Conservation (phyloP, 2,888 invertebrate species). For the Byasa hedistus region DNA sequence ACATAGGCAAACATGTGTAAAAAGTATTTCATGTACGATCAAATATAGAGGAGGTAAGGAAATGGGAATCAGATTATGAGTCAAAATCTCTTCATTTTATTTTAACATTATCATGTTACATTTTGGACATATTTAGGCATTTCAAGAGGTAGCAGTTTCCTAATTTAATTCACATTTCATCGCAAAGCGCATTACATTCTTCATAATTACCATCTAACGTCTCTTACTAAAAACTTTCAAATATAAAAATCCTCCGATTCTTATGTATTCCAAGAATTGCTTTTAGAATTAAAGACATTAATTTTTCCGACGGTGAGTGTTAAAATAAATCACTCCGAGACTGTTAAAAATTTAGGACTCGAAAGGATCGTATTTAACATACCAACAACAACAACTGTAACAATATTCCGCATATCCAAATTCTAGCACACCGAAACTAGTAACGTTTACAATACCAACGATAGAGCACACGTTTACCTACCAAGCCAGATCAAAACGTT, state of each 20-base stretch:
- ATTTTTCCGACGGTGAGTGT: neutral
- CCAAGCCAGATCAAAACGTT: slow-evolving; percentile 1
- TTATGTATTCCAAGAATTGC: neutral
- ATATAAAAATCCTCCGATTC: slow-evolving; percentile 4
- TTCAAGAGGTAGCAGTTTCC: slow-evolving; percentile 73
- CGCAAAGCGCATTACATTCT: slow-evolving; percentile 30
- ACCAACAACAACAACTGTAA: slow-evolving; percentile 39
- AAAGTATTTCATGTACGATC: neutral
- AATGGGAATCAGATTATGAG: slow-evolving; percentile 39
- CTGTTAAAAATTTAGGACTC: neutral
- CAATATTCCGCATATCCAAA: slow-evolving; percentile 24
- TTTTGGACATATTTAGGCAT: slow-evolving; percentile 71
- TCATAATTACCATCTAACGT: slow-evolving; percentile 13
- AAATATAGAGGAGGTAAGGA: slow-evolving; percentile 14
- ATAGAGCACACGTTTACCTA: neutral
- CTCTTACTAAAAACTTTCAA: slow-evolving; percentile 6
- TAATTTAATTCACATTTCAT: slow-evolving; percentile 46
- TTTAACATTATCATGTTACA: slow-evolving; percentile 64
- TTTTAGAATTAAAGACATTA: neutral
- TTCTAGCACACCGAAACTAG: slow-evolving; percentile 14
- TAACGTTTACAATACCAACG: slow-evolving; percentile 13
- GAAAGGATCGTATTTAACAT: slow-evolving; percentile 26
- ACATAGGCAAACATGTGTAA: too few relatives aligned
- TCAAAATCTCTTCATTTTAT: slow-evolving; percentile 67
- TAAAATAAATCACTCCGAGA: neutral